A percentile compares a stretch with the other conserved stretches of the same genome.
These are phyloP conservation scores for Drosophila diplacantha DNA, from an alignment of 2,888 invertebrate genomes.

Conservation along the genomic window DNA sequence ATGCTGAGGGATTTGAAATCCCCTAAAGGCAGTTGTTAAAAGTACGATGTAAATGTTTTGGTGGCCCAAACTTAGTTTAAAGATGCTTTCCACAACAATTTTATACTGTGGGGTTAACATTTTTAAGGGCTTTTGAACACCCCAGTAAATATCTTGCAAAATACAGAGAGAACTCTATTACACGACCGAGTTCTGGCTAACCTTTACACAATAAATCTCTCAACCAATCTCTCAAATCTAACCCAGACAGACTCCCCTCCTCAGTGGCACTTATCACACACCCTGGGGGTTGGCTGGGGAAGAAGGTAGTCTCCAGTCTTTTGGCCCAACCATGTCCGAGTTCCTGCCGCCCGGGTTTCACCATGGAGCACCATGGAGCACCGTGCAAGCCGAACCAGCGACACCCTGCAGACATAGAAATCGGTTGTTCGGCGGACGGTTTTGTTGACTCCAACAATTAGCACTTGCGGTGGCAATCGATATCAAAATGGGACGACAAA, in stretches of 20 bases:
- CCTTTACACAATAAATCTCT: too few relatives aligned
- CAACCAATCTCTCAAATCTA: too few relatives aligned
- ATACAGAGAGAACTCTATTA: background rate
- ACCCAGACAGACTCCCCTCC: background rate
- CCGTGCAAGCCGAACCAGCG: slow-evolving; percentile 12
- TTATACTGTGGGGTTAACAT: too few relatives aligned
- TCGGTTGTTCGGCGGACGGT: slow-evolving; percentile 38
- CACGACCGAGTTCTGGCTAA: too few relatives aligned
- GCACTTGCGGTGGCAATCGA: slow-evolving; percentile 48
- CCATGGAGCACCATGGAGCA: too few relatives aligned
- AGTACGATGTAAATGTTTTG: too few relatives aligned
- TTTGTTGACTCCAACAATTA: slow-evolving; percentile 62
- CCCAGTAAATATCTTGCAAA: background rate
- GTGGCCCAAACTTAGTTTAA: too few relatives aligned
- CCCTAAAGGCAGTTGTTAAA: background rate
- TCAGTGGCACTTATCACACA: background rate
- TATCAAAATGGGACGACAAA: slow-evolving; percentile 7
- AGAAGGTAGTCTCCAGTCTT: too few relatives aligned
- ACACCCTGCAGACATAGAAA: slow-evolving; percentile 28
- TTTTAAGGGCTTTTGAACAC: background rate
- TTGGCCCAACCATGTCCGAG: background rate
- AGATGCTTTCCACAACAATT: too few relatives aligned
- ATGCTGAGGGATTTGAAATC: background rate
- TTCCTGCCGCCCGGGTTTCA: slow-evolving; percentile 1
- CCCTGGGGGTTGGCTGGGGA: too few relatives aligned